Evolutionary conservation across 2,797 vertebrate species (phyloP).

Genomic region (Bucorvus abyssinicus): DNA sequence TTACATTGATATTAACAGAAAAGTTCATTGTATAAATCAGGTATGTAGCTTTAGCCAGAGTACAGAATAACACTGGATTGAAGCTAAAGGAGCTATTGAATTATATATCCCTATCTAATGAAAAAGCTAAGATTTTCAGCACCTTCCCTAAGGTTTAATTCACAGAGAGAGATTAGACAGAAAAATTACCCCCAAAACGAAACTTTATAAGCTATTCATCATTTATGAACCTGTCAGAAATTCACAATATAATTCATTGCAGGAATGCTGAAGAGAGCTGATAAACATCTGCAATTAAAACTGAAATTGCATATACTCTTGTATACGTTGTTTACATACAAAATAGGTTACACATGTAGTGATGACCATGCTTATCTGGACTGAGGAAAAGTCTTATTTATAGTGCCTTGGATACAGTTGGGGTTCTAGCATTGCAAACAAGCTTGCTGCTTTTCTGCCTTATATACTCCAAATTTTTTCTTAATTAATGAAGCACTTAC

Average conservation of each 20-base stretch:
- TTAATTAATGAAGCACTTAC: background rate
- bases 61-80: background rate
- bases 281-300: background rate
- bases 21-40: background rate
- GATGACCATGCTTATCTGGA: background rate
- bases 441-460: background rate
- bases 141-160: constrained; percentile 7
- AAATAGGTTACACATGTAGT: background rate
- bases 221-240: background rate
- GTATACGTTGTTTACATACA: background rate
- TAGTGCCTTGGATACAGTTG: background rate
- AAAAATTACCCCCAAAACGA: background rate
- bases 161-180: background rate
- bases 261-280: background rate
- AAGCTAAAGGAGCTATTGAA: constrained; percentile 2
- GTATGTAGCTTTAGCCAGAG: background rate
- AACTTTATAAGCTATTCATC: background rate
- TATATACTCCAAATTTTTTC: background rate
- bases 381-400: background rate
- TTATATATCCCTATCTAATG: constrained; percentile 3
- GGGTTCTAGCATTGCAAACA: background rate
- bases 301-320: background rate
- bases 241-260: background rate
- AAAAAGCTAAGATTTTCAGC: background rate
- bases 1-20: background rate